Evolutionary conservation across 2,888 invertebrate genomes (phyloP), one percentile per base, ranked within the genome.

Genomic region (Pedicia rivosa): DNA sequence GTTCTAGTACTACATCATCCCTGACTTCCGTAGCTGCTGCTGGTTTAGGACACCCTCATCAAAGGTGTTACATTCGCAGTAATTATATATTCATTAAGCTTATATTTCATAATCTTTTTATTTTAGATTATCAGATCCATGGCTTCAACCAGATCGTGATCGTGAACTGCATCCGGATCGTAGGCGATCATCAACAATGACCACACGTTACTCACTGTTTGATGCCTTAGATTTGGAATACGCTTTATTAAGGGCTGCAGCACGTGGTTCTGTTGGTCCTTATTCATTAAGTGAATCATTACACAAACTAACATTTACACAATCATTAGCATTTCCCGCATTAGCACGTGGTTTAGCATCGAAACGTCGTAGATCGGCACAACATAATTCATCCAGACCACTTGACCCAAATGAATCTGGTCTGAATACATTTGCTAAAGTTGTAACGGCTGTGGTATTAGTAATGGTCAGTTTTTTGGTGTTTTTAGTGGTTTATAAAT

Each of bases 401-500:
- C 54, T 72, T 28, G 70, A 74, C 51, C 69, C 71, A 34, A 59
- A 68, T 28, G 76, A 76, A 48, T 70, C 71, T 41, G 76, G 76
- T 32, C 54, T 78, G 40, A 77, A 78, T 55, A 72, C 73, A 35
- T 76, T 75, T 51, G 78, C 78, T 40, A 78, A 78, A 55, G 71
- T 77, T 30, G 67, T 77, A 40, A 78, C 78, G 4, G 77, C 77
- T 5, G 57, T 78, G 15, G 72, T 78, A 16, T 54, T 78, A 41
- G 74, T 78, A 46, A 61, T 76, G 31, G 73, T 78, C 41, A 76
- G 76, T 48, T 72, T 78, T 43, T 62, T 78, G 52, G 78, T 78
- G 46, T 78, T 78, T 56, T 70, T 76, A 33, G 74, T 78, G 15
- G 77, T 78, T 39, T 77, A 77, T 52, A 78, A 78, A 53, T 78